These are phyloP conservation scores for Zaprionus lachaisei DNA, from an alignment of 1,140 invertebrate species.

Conservation along the genomic window DNA sequence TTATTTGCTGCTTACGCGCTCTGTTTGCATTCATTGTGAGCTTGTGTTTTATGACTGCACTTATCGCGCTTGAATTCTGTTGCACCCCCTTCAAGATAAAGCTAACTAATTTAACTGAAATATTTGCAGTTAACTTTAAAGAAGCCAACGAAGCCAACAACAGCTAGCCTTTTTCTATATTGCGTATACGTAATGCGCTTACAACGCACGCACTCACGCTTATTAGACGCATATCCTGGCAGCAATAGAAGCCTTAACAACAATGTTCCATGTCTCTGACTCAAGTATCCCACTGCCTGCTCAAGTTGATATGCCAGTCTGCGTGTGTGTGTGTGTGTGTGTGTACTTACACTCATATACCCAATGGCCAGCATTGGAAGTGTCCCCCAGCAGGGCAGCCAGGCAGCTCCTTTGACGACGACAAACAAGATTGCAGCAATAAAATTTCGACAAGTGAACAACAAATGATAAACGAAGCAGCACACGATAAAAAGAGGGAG, in stretches of 20 bases:
- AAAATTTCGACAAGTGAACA: conserved; percentile 83
- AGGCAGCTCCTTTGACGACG: conserved; percentile 62
- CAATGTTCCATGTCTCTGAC: conserved; percentile 47
- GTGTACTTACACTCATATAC: conserved; percentile 3
- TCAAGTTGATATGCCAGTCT: conserved; percentile 25
- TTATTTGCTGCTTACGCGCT: conserved; percentile 4
- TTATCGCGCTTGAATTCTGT: conserved; percentile 16
- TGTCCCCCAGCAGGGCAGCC: conserved; percentile 58
- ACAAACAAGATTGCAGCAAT: conserved; percentile 83
- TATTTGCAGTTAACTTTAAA: conserved; percentile 49
- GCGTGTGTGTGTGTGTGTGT: conserved; percentile 18
- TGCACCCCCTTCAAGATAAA: conserved; percentile 41
- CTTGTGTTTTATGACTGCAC: conserved; percentile 45
- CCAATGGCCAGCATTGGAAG: conserved; percentile 49
- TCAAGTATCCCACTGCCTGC: conserved; percentile 37
- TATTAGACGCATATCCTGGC: conserved; percentile 76
- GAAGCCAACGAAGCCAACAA: neutral
- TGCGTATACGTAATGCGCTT: conserved; percentile 75
- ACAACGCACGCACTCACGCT: conserved; percentile 56
- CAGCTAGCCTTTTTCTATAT: conserved; percentile 48
- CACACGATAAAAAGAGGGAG: conserved; percentile 64
- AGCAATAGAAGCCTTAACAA: conserved; percentile 53
- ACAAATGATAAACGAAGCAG: conserved; percentile 82
- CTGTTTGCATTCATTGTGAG: conserved; percentile 45
- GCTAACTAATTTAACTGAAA: conserved; percentile 59